These are phyloP conservation scores for Drosophila atripex DNA, from an alignment of 2,888 invertebrate genomes.

Conservation along the genomic window DNA sequence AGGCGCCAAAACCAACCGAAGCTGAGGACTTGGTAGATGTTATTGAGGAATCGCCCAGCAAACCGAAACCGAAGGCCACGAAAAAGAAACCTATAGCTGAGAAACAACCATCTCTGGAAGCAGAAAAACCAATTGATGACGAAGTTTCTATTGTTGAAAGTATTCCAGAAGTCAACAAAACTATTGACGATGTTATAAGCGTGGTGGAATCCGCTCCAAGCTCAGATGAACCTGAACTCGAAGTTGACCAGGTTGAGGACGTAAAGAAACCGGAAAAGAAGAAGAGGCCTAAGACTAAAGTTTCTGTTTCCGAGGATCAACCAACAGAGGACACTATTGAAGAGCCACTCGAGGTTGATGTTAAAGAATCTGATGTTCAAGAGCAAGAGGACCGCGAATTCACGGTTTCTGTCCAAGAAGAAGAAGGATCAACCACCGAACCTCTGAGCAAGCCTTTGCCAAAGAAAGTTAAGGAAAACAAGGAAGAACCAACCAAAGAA, in stretches of 20 bases:
- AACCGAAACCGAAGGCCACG: constrained; percentile 61
- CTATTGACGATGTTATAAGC: constrained; percentile 30
- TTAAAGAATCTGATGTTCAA: constrained; percentile 65
- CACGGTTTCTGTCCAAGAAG: constrained; percentile 47
- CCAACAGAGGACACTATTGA: constrained; percentile 33
- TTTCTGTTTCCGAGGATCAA: constrained; percentile 84
- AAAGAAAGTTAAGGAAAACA: constrained; percentile 33
- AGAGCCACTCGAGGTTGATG: constrained; percentile 24
- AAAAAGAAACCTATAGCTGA: constrained; percentile 58
- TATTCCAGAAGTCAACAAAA: constrained; percentile 33
- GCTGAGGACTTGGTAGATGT: constrained; percentile 71
- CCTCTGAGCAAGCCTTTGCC: constrained; percentile 31
- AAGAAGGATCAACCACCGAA: constrained; percentile 9
- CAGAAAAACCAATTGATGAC: constrained; percentile 29
- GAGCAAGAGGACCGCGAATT: constrained; percentile 59
- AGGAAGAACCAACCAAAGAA: constrained; percentile 18
- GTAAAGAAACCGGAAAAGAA: constrained; percentile 56
- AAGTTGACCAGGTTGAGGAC: constrained; percentile 40
- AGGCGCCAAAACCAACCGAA: constrained; percentile 73
- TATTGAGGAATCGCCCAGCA: constrained; percentile 64
- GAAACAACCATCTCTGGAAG: constrained; percentile 47
- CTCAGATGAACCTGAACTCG: constrained; percentile 37
- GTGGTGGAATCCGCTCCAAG: constrained; percentile 66
- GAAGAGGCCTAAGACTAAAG: constrained; percentile 81
- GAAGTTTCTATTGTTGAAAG: constrained; percentile 67